Base-by-base conservation (phyloP, 2,113 vertebrate species). In the Oriolus oriolus region DNA sequence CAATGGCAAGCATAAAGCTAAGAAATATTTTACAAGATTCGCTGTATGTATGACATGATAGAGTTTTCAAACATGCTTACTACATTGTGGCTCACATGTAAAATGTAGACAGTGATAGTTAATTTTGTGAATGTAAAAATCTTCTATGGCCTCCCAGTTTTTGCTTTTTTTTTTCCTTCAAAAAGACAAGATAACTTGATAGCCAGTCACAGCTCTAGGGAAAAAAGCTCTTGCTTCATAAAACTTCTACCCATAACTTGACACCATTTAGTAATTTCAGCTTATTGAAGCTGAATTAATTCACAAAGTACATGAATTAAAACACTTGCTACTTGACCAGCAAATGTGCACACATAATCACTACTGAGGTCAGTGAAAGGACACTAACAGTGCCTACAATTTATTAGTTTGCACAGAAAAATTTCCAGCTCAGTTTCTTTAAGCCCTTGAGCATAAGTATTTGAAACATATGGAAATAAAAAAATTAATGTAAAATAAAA, bases 211-310 rank as follows among this genome's bases (percentile, higher is more conserved):
- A 75, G 76, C 65, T 65, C 68, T 31, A 47, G 41, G 71, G 44
- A 13, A 16, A 65, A 85, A 82, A 47, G 13, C 39, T 73, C 71
- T 53, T 95, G 30, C 70, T 75, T 95, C 78, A 66, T 35, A 69
- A 75, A 95, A 80, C 45, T 57, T 88, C 39, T 54, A 19, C 11
- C 52, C 33, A 84, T 69, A 89, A 95, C 91, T 86, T 95, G 87
- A 94, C 64, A 94, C 8, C 66, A 64, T 84, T 93, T 95, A 91
- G 59, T 57, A 93, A 91, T 90, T 96, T 89, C 57, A 95, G 68
- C 70, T 95, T 94, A 86, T 82, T 22, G 18, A 87, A 95, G 70
- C 53, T 86, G 59, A 97, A 91, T 83, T 94, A 94, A 94, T 94
- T 89, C 63, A 74, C 57, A 49, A 93, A 59, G 77, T 53, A 91